phyloP scores from a whole-genome alignment of 2,113 vertebrate species.

The Chelonoidis abingdonii region DNA sequence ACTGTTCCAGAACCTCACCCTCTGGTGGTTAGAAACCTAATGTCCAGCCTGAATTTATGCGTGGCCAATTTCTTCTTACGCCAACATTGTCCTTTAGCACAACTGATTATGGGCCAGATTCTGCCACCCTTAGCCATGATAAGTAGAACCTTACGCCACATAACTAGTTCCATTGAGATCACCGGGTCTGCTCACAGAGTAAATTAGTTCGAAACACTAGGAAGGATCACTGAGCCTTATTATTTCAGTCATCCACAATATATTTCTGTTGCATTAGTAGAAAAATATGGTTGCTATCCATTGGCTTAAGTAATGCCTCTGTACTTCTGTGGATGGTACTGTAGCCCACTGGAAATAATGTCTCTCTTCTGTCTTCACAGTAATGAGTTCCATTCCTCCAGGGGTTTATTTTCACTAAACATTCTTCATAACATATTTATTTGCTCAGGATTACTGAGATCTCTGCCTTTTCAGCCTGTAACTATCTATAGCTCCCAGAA shows the following conservation, averaged over 20 bases:
- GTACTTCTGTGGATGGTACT: not conserved
- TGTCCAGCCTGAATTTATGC: not conserved
- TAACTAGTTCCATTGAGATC: not conserved
- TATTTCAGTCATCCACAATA: not conserved
- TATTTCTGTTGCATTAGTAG: not conserved
- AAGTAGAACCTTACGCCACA: not conserved
- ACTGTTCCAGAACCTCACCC: not conserved
- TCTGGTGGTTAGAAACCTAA: not conserved
- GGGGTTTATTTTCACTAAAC: constrained; percentile 56
- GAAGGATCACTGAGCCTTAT: accelerated
- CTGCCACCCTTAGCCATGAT: not conserved
- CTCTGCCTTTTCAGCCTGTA: constrained; percentile 51
- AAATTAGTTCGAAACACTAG: not conserved
- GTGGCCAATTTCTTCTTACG: not conserved
- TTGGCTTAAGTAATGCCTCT: not conserved
- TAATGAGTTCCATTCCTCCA: not conserved
- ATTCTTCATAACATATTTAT: constrained; percentile 69
- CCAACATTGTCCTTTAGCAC: not conserved
- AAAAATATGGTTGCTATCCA: not conserved
- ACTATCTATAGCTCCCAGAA: constrained; percentile 72
- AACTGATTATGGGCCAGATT: not conserved
- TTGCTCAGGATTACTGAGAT: constrained; percentile 56
- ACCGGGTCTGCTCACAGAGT: accelerated
- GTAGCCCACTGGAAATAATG: not conserved
- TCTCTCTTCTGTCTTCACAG: not conserved